Evolutionary conservation across 2,888 invertebrate genomes (phyloP).

Genomic region (Acleris literana): DNA sequence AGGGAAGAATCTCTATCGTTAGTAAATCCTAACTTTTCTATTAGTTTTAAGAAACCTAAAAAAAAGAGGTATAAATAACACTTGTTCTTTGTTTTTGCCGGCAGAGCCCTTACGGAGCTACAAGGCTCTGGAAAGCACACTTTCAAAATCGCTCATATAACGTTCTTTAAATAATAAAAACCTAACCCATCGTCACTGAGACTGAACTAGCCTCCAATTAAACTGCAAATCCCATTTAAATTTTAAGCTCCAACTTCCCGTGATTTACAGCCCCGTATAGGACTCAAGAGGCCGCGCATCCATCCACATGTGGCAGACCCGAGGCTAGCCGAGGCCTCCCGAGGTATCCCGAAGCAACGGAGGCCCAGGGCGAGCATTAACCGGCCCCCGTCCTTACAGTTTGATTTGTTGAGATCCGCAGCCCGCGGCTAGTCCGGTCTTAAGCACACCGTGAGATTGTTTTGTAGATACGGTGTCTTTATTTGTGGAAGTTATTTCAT

Average conservation of each 20-base stretch:
- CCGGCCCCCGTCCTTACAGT: conserved; percentile 69
- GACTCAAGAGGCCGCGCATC: conserved; percentile 37
- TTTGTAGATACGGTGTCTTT: not conserved
- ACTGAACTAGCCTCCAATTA: not conserved
- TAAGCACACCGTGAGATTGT: conserved; percentile 4
- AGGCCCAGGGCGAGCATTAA: conserved; percentile 59
- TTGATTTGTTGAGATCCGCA: conserved; percentile 78
- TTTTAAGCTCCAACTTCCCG: conserved; percentile 5
- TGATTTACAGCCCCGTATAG: conserved; percentile 24
- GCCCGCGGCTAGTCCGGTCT: conserved; percentile 50
- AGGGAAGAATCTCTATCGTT: too few species aligned
- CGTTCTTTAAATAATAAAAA: too few species aligned
- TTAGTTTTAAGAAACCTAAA: too few species aligned
- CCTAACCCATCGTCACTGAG: too few species aligned
- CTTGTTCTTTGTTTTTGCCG: too few species aligned
- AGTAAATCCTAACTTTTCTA: too few species aligned
- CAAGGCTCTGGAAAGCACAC: too few species aligned
- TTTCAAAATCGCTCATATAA: too few species aligned
- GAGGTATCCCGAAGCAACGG: conserved; percentile 9
- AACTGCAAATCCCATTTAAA: conserved; percentile 2
- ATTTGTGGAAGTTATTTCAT: not conserved
- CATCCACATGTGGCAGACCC: conserved; percentile 46
- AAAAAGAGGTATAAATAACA: too few species aligned
- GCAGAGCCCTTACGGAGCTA: too few species aligned
- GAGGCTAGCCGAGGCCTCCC: conserved; percentile 1